Percentiles rank a stretch among this genome's conserved stretches.
phyloP scores from a whole-genome alignment of 2,888 invertebrate species.

The Lithophane socia region DNA sequence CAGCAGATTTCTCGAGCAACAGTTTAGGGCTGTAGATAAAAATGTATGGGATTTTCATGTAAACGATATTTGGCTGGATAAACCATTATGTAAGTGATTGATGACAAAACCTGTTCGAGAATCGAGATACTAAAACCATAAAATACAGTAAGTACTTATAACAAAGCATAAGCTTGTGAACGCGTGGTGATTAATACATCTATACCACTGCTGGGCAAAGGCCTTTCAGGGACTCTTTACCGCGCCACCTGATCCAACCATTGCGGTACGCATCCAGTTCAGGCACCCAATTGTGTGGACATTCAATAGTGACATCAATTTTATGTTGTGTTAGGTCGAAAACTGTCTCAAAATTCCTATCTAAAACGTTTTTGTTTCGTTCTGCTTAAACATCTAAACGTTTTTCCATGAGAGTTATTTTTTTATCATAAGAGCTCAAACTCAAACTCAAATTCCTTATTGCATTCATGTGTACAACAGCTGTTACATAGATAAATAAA shows the following conservation, averaged over 20 bases:
- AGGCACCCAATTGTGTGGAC: too few species aligned
- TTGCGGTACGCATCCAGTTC: too few species aligned
- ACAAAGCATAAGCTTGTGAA: neutral
- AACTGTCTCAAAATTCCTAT: neutral
- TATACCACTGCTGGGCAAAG: too few species aligned
- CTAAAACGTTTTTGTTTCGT: too few species aligned
- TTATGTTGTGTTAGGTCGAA: too few species aligned
- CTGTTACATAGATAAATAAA: too few species aligned
- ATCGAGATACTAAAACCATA: neutral
- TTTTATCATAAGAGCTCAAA: neutral
- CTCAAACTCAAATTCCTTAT: too few species aligned
- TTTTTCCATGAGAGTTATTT: neutral
- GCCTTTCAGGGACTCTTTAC: too few species aligned
- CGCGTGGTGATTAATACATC: neutral
- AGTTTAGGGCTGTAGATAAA: conserved; percentile 49
- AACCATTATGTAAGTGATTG: conserved; percentile 21
- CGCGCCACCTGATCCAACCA: too few species aligned
- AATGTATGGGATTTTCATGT: conserved; percentile 24
- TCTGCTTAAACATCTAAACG: neutral
- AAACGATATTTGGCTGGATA: conserved; percentile 8
- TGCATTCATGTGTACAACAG: too few species aligned
- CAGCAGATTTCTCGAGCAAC: conserved; percentile 56
- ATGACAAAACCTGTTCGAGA: conserved; percentile 4
- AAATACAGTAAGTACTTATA: neutral
- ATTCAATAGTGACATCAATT: neutral